Evolutionary conservation across 2,888 invertebrate species (phyloP), one percentile per base, ranked within the genome.

Genomic region (Alentia gelatinosa): DNA sequence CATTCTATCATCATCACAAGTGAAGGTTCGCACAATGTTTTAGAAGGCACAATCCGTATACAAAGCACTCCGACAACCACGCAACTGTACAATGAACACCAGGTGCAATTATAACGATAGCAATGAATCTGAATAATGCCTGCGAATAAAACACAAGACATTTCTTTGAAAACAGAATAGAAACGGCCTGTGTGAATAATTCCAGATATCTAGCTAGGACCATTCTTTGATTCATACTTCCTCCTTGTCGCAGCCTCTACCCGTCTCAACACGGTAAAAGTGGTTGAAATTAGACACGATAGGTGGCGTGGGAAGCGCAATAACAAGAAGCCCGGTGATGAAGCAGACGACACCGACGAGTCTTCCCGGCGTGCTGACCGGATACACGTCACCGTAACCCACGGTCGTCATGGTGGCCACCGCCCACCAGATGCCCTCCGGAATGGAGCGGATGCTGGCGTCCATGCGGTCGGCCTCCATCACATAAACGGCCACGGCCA

Each of bases 261-360:
- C 92, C 3, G 92, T 92, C 47, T 92, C 92, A 89, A 91, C 91
- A 5, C 91, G 42, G 75, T 92, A 92, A 90, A 92, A 92, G 15
- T 92, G 75, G 68, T 92, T 92, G 94, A 96, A 96, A 94, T 96
- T 96, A 89, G 96, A 96, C 7, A 96, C 96, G 89, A 96, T 96
- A 79, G 96, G 96, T 0, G 96, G 96, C 26, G 96, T 96, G 12
- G 96, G 96, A 37, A 96, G 95, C 9, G 96, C 96, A 35, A 96
- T 94, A 23, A 96, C 96, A 50, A 96, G 94, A 7, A 96, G 96
- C n/a, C 96, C 96, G 56, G 96, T 95, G 74, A 96, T 92, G 23
- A 96, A 96, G 83, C 96, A 96, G 92, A 95, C 92, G 19, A 95
- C 93, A 3, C 96, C 96, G n/a, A 96, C 95, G 26, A 96, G 88